Evolutionary conservation across 2,113 vertebrate species (phyloP).

Genomic region (Polyodon spathula): DNA sequence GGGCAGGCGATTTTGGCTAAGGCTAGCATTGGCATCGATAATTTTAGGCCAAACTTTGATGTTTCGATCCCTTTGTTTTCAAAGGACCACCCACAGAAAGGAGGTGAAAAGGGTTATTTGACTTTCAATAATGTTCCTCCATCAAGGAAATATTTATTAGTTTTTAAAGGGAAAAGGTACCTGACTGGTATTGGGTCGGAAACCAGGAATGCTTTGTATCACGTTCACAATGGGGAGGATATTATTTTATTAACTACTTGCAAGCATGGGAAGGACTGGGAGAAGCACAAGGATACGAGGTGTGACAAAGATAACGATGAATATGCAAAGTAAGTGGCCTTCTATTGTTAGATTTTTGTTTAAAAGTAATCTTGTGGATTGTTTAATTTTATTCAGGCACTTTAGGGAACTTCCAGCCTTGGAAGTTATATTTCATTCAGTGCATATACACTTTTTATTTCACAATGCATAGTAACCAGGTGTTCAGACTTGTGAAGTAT

Average conservation of each 20-base stretch:
- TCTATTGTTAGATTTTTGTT: slow-evolving; percentile 8
- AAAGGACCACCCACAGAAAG: slow-evolving; percentile 60
- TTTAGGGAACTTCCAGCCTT: background rate
- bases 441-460: no score
- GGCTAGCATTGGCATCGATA: slow-evolving; percentile 58
- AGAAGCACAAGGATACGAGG: slow-evolving; percentile 61
- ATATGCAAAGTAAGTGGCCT: slow-evolving; percentile 61
- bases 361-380: background rate
- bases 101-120: slow-evolving; percentile 43
- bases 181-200: slow-evolving; percentile 67
- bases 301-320: slow-evolving; percentile 60
- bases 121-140: slow-evolving; percentile 45
- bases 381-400: background rate
- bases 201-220: slow-evolving; percentile 66
- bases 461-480: no score
- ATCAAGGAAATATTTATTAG: slow-evolving; percentile 59
- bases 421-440: background rate
- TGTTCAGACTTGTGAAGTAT: no score
- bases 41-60: slow-evolving; percentile 60
- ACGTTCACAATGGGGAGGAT: slow-evolving; percentile 64
- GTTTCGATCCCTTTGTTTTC: slow-evolving; percentile 67
- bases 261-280: slow-evolving; percentile 70
- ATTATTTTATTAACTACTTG: slow-evolving; percentile 65
- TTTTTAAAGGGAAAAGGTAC: slow-evolving; percentile 70
- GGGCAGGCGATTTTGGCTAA: slow-evolving; percentile 65